These are phyloP conservation scores for Aradophagus sp. DNA, from an alignment of 1,140 invertebrate genomes.

Conservation along the genomic window DNA sequence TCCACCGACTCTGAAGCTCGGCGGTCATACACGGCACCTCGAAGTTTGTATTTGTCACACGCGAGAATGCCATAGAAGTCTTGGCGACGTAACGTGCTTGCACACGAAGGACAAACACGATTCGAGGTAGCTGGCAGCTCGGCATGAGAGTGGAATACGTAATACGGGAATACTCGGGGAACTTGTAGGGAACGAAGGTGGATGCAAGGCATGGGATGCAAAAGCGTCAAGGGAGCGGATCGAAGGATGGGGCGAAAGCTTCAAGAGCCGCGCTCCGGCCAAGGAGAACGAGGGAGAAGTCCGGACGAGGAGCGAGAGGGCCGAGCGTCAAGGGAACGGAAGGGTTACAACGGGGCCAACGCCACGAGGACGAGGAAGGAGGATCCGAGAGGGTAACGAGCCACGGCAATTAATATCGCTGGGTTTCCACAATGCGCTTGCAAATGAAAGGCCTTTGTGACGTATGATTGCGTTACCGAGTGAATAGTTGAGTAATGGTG, in stretches of 20 bases:
- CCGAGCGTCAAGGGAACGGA: constrained; percentile 56
- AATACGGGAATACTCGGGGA: too few species aligned
- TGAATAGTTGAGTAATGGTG: constrained; percentile 76
- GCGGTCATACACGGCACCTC: too few species aligned
- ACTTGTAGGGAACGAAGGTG: too few species aligned
- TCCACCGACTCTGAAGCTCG: too few species aligned
- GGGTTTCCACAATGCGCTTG: constrained; percentile 76
- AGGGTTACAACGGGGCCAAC: constrained; percentile 47
- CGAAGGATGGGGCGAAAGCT: constrained; percentile 51
- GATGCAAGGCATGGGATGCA: too few species aligned
- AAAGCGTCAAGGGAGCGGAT: too few species aligned
- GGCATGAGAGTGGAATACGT: too few species aligned
- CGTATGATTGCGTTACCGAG: constrained; percentile 75
- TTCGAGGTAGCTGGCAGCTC: too few species aligned
- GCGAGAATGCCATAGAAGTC: too few species aligned
- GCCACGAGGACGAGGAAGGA: constrained; percentile 43
- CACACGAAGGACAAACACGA: too few species aligned
- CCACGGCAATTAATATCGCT: constrained; percentile 75
- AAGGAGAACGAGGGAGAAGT: constrained; percentile 39
- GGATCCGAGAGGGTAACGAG: constrained; percentile 70
- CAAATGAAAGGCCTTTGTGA: constrained; percentile 77
- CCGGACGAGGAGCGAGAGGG: constrained; percentile 37
- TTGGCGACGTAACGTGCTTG: too few species aligned
- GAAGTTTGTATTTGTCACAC: too few species aligned
- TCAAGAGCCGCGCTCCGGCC: constrained; percentile 31